These are phyloP conservation scores for Thereva nobilitata DNA, from an alignment of 2,888 invertebrate genomes.

Conservation along the genomic window DNA sequence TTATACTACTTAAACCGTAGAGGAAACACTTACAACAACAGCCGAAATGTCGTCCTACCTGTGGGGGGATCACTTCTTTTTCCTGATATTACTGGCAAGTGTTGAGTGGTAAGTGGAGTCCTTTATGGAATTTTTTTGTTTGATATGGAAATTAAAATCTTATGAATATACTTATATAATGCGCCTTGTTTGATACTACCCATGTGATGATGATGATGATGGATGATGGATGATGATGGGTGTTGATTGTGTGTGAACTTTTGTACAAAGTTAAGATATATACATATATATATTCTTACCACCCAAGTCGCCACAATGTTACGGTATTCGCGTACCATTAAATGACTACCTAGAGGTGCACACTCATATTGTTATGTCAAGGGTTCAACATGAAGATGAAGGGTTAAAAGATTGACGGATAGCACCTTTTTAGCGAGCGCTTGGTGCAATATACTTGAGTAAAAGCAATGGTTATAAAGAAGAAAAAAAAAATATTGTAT, in stretches of 20 bases:
- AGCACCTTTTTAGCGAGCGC: no score
- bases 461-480: no score
- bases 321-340: no score
- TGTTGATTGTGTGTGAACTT: conserved; percentile 3
- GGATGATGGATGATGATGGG: not conserved
- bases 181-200: not conserved
- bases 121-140: conserved; percentile 21
- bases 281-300: no score
- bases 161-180: conserved; percentile 1
- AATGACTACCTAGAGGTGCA: no score
- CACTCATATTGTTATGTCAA: no score
- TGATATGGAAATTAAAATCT: conserved; percentile 36
- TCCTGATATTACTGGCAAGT: conserved; percentile 38
- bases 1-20: conserved; percentile 17
- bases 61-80: conserved; percentile 35
- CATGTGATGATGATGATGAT: not conserved
- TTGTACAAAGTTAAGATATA: no score
- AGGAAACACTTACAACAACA: conserved; percentile 24
- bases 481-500: no score
- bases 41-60: conserved; percentile 36
- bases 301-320: no score
- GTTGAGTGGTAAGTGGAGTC: conserved; percentile 38
- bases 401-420: no score
- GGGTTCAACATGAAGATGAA: no score
- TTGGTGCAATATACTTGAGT: no score